Evolutionary conservation across 2,888 invertebrate genomes (phyloP), one percentile per base, ranked within the genome.

Genomic region (Metopia argyrocephala): DNA sequence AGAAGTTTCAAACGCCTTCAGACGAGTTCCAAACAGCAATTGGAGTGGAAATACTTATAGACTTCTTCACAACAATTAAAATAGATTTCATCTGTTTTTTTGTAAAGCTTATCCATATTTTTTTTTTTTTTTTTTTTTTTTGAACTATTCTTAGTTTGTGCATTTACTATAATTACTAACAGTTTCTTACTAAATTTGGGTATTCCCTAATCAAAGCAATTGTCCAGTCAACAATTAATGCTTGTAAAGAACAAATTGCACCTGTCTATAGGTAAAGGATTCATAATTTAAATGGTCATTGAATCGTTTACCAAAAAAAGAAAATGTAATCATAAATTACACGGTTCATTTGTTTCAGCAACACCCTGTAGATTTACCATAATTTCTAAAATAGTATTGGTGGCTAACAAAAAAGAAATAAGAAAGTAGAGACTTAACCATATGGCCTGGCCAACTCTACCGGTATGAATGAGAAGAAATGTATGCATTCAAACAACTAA

Each of bases 301-400:
- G 48, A 54, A 0, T 31, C 12, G 15, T 21, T 25, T 18, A 28
- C 5, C 5, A 23, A 54, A 66, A 64, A 61, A 68, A 21, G 38
- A 61, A 59, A 46, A 59, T 5, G n/a, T 27, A 6, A 15, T 27
- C 5, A 15, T 54, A 61, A 69, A 70, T 69, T 81, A 81, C 62
- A 81, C 45, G 81, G 74, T 75, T 78, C 65, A 81, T 81, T 81
- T n/a, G 57, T 56, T 46, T 74, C 65, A 70, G 74, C 81, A 74
- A 78, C 74, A 81, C 81, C 76, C 81, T 78, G 74, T 66, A 71
- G 52, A n/a, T 20, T 27, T 5, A 7, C 25, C 18, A n/a, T n/a
- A 18, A 27, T 27, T 27, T 9, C 21, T 38, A 38, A 38, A 12
- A 38, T 38, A 38, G 38, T 38, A n/a, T n/a, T 38, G 15, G 48